phyloP scores from a whole-genome alignment of 2,797 vertebrate genomes.

The Sebastes hubbsi region DNA sequence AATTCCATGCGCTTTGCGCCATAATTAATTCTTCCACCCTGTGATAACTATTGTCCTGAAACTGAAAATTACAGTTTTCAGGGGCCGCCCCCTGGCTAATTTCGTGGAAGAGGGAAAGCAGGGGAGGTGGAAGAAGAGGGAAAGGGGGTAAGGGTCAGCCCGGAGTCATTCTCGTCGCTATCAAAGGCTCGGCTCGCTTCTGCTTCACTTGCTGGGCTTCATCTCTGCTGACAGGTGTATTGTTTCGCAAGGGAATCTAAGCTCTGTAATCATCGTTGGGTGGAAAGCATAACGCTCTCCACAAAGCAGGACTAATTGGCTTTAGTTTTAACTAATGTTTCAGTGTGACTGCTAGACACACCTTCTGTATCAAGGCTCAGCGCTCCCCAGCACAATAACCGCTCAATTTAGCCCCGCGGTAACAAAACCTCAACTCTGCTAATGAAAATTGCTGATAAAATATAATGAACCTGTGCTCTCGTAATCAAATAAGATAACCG shows the following conservation, averaged over 20 bases:
- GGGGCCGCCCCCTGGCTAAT: conserved; percentile 86
- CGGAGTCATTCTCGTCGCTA: conserved; percentile 89
- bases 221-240: conserved; percentile 98
- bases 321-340: conserved; percentile 97
- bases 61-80: conserved; percentile 84
- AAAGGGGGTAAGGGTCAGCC: conserved; percentile 88
- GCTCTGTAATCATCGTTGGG: conserved; percentile 93
- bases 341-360: conserved; percentile 89
- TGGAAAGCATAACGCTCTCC: conserved; percentile 92
- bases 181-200: conserved; percentile 89
- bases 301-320: conserved; percentile 98
- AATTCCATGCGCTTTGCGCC: conserved; percentile 79
- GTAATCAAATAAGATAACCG: conserved; percentile 98
- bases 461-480: conserved; percentile 97
- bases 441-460: conserved; percentile 99
- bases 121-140: conserved; percentile 82
- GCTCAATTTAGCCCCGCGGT: conserved; percentile 97
- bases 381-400: conserved; percentile 89
- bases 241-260: conserved; percentile 95
- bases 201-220: conserved; percentile 93
- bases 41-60: conserved; percentile 81
- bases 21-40: conserved; percentile 86
- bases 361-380: conserved; percentile 91
- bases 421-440: conserved; percentile 89
- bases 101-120: conserved; percentile 62